Evolutionary conservation across 2,888 invertebrate genomes (phyloP).

Genomic region (Kuschelorhynchus macadamiae): DNA sequence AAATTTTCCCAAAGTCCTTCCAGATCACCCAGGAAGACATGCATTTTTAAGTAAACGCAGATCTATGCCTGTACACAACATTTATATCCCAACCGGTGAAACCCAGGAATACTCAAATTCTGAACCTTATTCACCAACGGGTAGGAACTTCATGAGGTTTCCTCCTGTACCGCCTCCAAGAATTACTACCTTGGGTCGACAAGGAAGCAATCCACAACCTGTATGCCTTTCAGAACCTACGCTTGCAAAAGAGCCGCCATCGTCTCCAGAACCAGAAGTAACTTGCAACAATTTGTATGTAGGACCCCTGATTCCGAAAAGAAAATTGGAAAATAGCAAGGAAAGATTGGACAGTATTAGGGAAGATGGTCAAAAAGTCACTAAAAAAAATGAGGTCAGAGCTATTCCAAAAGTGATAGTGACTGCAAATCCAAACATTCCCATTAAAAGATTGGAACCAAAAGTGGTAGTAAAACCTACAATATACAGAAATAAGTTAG

Average conservation of each 20-base stretch:
- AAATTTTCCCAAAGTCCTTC: constrained; percentile 88
- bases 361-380: constrained; percentile 17
- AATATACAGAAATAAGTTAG: constrained; percentile 63
- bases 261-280: constrained; percentile 69
- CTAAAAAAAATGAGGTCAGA: constrained; percentile 18
- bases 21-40: constrained; percentile 76
- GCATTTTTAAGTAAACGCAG: constrained; percentile 71
- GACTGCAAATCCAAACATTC: constrained; percentile 69
- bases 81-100: constrained; percentile 63
- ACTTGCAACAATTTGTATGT: constrained; percentile 72
- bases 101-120: constrained; percentile 56
- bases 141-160: constrained; percentile 63
- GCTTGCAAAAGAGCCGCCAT: constrained; percentile 69
- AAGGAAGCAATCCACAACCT: constrained; percentile 61
- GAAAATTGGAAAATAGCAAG: constrained; percentile 47
- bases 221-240: constrained; percentile 65
- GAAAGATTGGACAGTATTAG: constrained; percentile 23
- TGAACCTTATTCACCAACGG: constrained; percentile 63
- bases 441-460: constrained; percentile 70
- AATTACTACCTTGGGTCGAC: constrained; percentile 77
- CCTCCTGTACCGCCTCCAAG: constrained; percentile 84
- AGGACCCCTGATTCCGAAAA: constrained; percentile 71
- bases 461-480: constrained; percentile 76
- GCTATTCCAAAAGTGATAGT: constrained; percentile 68
- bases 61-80: constrained; percentile 74